phyloP scores from a whole-genome alignment of 2,888 invertebrate genomes.

The Drosophila lacicola region DNA sequence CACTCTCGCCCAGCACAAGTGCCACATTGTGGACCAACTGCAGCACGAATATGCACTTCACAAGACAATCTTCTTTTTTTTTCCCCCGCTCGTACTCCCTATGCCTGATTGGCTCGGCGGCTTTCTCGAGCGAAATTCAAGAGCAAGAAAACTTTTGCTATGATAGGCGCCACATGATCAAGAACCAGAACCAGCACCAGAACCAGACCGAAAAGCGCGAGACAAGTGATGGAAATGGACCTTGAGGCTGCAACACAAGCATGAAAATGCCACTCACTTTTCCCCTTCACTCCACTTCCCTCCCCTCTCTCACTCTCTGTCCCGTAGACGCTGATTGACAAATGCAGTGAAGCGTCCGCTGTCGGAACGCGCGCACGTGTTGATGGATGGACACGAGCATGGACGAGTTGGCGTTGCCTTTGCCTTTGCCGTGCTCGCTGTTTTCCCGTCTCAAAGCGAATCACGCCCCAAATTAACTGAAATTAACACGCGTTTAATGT shows the following conservation, averaged over 20 bases:
- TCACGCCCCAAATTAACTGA: constrained; percentile 73
- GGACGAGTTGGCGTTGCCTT: constrained; percentile 31
- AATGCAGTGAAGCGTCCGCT: constrained; percentile 64
- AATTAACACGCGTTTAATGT: constrained; percentile 80
- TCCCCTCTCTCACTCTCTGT: neutral
- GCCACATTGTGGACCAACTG: constrained; percentile 49
- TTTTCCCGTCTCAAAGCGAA: constrained; percentile 29
- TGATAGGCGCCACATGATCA: constrained; percentile 39
- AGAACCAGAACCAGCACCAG: constrained; percentile 16
- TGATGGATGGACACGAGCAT: constrained; percentile 65
- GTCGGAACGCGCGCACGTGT: constrained; percentile 51
- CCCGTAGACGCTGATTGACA: constrained; percentile 64
- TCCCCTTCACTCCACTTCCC: constrained; percentile 2
- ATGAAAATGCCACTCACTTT: constrained; percentile 48
- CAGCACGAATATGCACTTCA: constrained; percentile 65
- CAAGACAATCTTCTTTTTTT: constrained; percentile 26
- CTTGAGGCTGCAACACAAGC: constrained; percentile 58
- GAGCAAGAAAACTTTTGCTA: constrained; percentile 47
- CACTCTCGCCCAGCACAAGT: constrained; percentile 14
- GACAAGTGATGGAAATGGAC: constrained; percentile 66
- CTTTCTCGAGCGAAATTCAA: constrained; percentile 64
- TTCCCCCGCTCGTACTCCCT: neutral
- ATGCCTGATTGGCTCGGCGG: constrained; percentile 5
- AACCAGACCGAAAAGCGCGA: constrained; percentile 21
- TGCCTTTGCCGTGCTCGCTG: constrained; percentile 6